Percentiles rank a stretch among this genome's conserved stretches.
These are phyloP conservation scores for Amphiprion percula DNA, from an alignment of 2,113 vertebrate genomes.

Conservation along the genomic window DNA sequence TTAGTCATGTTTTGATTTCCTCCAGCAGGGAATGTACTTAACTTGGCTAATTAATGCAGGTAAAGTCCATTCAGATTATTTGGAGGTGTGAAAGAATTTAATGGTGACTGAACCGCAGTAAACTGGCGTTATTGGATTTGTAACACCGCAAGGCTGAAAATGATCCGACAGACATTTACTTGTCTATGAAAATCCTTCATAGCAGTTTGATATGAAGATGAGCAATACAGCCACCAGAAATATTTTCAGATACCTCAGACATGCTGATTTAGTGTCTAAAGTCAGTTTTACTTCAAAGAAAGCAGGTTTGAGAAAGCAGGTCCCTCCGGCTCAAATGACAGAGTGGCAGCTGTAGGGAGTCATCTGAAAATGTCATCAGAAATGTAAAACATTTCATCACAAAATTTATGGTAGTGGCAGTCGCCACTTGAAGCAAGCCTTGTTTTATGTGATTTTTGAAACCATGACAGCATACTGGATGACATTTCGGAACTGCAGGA, in stretches of 20 bases:
- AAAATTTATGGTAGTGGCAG: constrained; percentile 18
- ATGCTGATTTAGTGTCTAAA: constrained; percentile 22
- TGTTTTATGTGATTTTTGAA: constrained; percentile 44
- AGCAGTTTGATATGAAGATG: constrained; percentile 6
- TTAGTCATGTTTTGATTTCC: neutral
- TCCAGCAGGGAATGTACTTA: neutral
- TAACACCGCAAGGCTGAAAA: neutral
- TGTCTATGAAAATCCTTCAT: neutral
- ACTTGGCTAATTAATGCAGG: neutral
- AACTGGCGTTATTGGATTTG: neutral
- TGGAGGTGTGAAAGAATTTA: neutral
- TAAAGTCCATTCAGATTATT: neutral
- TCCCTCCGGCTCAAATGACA: constrained; percentile 8
- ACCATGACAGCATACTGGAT: constrained; percentile 39
- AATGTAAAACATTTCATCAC: constrained; percentile 47
- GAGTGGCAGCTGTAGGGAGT: constrained; percentile 35
- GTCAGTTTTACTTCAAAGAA: constrained; percentile 41
- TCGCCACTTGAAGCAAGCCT: constrained; percentile 29
- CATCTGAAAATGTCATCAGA: constrained; percentile 48
- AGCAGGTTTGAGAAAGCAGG: constrained; percentile 26
- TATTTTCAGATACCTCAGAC: constrained; percentile 30
- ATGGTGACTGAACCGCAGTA: neutral
- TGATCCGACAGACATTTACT: constrained; percentile 1
- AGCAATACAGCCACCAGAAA: constrained; percentile 15
- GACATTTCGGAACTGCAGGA: constrained; percentile 45